Conservation (phyloP, 2,113 vertebrate genomes). For the Pelobates fuscus region DNA sequence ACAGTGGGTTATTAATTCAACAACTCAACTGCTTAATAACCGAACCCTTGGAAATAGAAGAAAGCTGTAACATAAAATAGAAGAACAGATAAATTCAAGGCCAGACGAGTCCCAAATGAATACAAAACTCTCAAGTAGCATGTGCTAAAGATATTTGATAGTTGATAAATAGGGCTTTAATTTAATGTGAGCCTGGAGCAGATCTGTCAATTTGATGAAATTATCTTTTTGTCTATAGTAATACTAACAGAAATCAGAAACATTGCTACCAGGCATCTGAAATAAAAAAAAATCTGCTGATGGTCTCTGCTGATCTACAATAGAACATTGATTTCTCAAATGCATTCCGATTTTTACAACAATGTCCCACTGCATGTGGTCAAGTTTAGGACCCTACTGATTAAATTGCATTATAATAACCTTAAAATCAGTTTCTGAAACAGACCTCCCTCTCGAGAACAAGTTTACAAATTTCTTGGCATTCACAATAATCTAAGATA, state of each 20-base stretch:
- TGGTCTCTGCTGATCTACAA: constrained; percentile 10
- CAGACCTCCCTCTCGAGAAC: not conserved
- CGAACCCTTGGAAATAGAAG: too few species aligned
- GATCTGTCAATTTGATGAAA: constrained; percentile 25
- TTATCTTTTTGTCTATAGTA: constrained; percentile 2
- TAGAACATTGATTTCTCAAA: constrained; percentile 23
- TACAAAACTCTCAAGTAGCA: too few species aligned
- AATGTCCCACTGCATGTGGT: constrained; percentile 25
- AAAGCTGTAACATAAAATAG: too few species aligned
- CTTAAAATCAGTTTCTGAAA: not conserved
- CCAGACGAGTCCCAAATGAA: too few species aligned
- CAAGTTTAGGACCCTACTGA: constrained; percentile 3
- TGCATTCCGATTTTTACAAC: constrained; percentile 11
- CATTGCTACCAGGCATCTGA: constrained; percentile 9
- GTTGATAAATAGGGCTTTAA: too few species aligned
- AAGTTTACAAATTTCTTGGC: not conserved
- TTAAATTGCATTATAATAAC: constrained; percentile 16
- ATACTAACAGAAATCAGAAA: constrained; percentile 15
- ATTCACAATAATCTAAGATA: not conserved
- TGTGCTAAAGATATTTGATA: too few species aligned
- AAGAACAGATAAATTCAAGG: too few species aligned
- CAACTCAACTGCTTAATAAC: too few species aligned
- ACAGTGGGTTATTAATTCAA: too few species aligned
- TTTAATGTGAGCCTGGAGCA: too few species aligned
- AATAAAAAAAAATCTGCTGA: not conserved